These are phyloP conservation scores for Molossus molossus DNA, from an alignment of 2,797 vertebrate genomes.

Conservation along the genomic window DNA sequence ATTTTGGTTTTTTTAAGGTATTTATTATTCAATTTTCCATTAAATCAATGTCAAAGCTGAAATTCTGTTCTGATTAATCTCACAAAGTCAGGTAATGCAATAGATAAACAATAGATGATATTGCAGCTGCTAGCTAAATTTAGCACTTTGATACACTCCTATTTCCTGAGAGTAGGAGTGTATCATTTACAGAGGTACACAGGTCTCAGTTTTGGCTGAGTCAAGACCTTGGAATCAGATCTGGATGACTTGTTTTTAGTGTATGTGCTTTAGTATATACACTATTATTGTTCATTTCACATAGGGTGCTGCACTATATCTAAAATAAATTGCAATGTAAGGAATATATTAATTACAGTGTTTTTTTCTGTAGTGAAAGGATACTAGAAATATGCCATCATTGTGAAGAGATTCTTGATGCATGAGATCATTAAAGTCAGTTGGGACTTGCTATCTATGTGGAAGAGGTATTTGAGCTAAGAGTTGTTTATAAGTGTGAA, in stretches of 20 bases:
- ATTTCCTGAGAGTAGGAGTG: constrained; percentile 52
- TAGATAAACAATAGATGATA: not conserved
- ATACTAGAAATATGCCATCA: not conserved
- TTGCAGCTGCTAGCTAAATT: not conserved
- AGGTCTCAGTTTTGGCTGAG: constrained; percentile 68
- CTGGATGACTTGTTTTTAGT: constrained; percentile 43
- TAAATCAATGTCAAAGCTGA: constrained; percentile 62
- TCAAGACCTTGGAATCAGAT: constrained; percentile 61
- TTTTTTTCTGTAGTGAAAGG: constrained; percentile 57
- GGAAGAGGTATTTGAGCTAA: not conserved
- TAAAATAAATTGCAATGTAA: constrained; percentile 1
- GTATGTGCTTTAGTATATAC: constrained; percentile 4
- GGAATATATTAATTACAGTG: constrained; percentile 44
- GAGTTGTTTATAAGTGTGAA: not conserved
- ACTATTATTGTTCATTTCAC: not conserved
- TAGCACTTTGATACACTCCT: constrained; percentile 40
- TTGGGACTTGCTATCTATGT: not conserved
- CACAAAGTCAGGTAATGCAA: constrained; percentile 40
- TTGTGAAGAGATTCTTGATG: not conserved
- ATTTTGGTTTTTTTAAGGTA: constrained; percentile 46
- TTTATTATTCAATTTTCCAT: constrained; percentile 35
- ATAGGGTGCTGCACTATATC: not conserved
- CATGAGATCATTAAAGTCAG: not conserved
- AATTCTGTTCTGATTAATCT: constrained; percentile 64
- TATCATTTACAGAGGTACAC: constrained; percentile 38